Base-by-base conservation (phyloP, 2,888 invertebrate genomes). In the Dynastes tityus region DNA sequence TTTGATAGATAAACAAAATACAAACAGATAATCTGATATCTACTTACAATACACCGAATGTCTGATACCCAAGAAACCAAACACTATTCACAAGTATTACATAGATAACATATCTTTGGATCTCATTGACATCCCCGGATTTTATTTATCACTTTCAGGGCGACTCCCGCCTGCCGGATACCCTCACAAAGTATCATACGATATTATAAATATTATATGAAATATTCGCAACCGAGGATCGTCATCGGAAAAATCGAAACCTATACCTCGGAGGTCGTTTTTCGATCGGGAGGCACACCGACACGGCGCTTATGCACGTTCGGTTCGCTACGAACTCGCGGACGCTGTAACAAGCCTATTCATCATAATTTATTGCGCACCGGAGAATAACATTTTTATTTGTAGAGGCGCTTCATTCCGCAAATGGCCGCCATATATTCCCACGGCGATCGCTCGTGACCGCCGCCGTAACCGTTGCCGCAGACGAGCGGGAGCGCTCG, bases 321-420 rank as follows among this genome's bases (percentile, higher is more conserved):
- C 77, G 74, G 79, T 76, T 74, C 76, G 63, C 9, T 11, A 45
- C 45, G 45, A 45, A 45, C 45, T 78, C 80, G 79, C 74, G 82
- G 83, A 83, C 82, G 55, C 55, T 3, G 85, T 85, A 86, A 86
- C 86, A 86, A 85, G 86, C 85, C 84, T 85, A 84, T 85, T 83
- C 84, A 85, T 86, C 84, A 85, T 86, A 86, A 86, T 86, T 86
- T 87, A 87, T 85, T 78, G 86, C 82, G 80, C 87, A 83, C 86
- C 76, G 80, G 86, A 85, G 87, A 84, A 85, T 85, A 86, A 86
- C 86, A 86, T 86, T 86, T 87, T 87, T 87, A 87, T 87, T 87
- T 85, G 86, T 84, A 84, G 85, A 85, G 83, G 83, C 85, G 86
- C 84, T 84, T 86, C 86, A 84, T 85, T 85, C 84, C 83, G 85